Conservation (phyloP, 2,888 invertebrate genomes). For the Lithophane ornitopus region DNA sequence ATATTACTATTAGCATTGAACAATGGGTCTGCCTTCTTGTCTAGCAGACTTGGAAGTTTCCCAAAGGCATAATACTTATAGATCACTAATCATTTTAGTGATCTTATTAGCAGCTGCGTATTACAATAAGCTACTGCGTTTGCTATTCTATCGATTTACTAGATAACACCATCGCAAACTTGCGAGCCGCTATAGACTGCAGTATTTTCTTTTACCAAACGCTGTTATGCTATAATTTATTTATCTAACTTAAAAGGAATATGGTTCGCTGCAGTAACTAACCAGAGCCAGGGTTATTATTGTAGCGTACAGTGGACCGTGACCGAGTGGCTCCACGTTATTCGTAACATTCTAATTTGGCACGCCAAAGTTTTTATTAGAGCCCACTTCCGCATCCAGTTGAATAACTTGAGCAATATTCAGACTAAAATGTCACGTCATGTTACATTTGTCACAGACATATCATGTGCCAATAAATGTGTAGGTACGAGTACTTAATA, state of each 20-base stretch:
- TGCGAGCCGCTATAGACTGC: too few species aligned
- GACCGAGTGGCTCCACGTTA: constrained; percentile 48
- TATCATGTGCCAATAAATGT: constrained; percentile 14
- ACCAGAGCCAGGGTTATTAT: constrained; percentile 52
- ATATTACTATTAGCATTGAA: too few species aligned
- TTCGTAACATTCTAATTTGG: constrained; percentile 60
- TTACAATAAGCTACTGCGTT: neutral
- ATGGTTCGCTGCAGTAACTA: constrained; percentile 21
- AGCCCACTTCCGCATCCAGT: constrained; percentile 55
- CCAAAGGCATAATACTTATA: neutral
- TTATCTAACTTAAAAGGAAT: neutral
- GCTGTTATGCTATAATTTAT: too few species aligned
- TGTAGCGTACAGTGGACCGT: constrained; percentile 43
- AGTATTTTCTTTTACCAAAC: neutral
- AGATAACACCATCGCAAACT: neutral
- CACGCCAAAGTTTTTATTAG: constrained; percentile 59
- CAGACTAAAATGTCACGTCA: constrained; percentile 47
- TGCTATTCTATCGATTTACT: too few species aligned
- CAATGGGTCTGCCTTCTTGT: too few species aligned
- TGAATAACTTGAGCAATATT: constrained; percentile 49
- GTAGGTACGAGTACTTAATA: constrained; percentile 1
- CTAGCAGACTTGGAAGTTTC: neutral
- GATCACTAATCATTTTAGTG: too few species aligned
- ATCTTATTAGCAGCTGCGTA: neutral
- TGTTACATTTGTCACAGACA: constrained; percentile 37